Base-by-base conservation (phyloP, 2,113 vertebrate species). In the Australoheros scitulus region DNA sequence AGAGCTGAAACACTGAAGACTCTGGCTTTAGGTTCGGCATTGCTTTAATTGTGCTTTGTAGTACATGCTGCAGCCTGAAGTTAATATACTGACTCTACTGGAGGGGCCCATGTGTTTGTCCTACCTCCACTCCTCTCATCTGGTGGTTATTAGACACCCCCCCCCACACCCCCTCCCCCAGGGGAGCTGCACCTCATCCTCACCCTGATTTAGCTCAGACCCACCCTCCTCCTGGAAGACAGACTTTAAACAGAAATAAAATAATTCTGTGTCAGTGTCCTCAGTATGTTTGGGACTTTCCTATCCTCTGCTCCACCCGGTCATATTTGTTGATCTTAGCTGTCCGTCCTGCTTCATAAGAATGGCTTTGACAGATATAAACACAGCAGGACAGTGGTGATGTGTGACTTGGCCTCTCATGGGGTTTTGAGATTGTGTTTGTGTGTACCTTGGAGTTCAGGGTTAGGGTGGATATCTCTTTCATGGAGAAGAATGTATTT, bases 301-400 rank as follows among this genome's bases (percentile, higher is more conserved):
- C 93, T 88, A 22, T 86, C 20, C 43, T 36, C 74, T 56, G 89
- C 90, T 84, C 87, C 88, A 89, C 88, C 88, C 83, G 11, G 41
- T 77, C 58, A 61, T 92, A 76, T 93, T 95, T 95, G 92, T 94
- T 95, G 92, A 80, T 90, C 61, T 92, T 81, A 86, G 85, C 88
- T 81, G 85, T 81, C 64, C 84, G 58, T 76, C 80, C 77, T 41
- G 29, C 86, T 91, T 81, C 80, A 70, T 75, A 41, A 81, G 87
- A 90, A 82, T 32, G 41, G 43, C 76, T 76, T 79, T 11, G 18
- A 80, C 61, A 36, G 43, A 17, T 61, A 43, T 77, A 43, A 57
- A 60, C 36, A 11, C 9, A 59, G 64, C 18, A 22, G 77, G 50
- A 75, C 81, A 24, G 60, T 9, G 22, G 41, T 78, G 77, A 72